Evolutionary conservation across 2,888 invertebrate genomes (phyloP).

Genomic region (Pachymerium ferrugineum): DNA sequence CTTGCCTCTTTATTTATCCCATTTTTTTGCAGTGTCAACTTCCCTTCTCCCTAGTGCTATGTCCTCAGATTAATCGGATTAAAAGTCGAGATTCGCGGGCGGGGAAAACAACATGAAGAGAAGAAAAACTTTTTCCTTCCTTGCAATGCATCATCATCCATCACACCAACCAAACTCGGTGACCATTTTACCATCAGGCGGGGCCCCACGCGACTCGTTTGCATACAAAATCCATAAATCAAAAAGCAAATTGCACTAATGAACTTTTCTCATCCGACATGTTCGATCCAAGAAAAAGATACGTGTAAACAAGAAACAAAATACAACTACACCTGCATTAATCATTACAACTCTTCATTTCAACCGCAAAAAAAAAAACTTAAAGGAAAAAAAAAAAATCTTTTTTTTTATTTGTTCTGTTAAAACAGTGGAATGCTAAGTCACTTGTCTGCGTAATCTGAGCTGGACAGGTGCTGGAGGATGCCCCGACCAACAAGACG

Average conservation of each 20-base stretch:
- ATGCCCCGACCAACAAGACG: neutral
- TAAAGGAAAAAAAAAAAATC: neutral
- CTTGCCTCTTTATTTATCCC: slow-evolving; percentile 19
- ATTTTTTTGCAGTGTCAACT: slow-evolving; percentile 9
- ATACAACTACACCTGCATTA: neutral
- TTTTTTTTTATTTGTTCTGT: neutral
- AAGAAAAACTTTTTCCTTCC: neutral
- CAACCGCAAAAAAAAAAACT: too few species aligned
- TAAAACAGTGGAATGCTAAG: neutral
- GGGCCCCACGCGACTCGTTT: slow-evolving; percentile 7
- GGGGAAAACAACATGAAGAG: slow-evolving; percentile 2
- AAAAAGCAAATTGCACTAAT: slow-evolving; percentile 14
- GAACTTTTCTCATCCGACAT: slow-evolving; percentile 4
- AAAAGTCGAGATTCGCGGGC: slow-evolving; percentile 14
- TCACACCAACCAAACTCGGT: slow-evolving; percentile 10
- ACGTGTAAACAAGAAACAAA: slow-evolving; percentile 15
- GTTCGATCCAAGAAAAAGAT: neutral
- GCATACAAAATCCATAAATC: slow-evolving; percentile 9
- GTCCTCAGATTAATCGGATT: slow-evolving; percentile 27
- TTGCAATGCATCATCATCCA: slow-evolving; percentile 22
- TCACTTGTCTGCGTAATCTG: neutral
- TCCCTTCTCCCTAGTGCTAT: slow-evolving; percentile 4
- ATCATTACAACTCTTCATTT: neutral
- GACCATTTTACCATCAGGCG: neutral
- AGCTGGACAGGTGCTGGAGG: slow-evolving; percentile 16